These are phyloP conservation scores for Nomada lathburiana DNA, from an alignment of 2,888 invertebrate species.

Conservation along the genomic window DNA sequence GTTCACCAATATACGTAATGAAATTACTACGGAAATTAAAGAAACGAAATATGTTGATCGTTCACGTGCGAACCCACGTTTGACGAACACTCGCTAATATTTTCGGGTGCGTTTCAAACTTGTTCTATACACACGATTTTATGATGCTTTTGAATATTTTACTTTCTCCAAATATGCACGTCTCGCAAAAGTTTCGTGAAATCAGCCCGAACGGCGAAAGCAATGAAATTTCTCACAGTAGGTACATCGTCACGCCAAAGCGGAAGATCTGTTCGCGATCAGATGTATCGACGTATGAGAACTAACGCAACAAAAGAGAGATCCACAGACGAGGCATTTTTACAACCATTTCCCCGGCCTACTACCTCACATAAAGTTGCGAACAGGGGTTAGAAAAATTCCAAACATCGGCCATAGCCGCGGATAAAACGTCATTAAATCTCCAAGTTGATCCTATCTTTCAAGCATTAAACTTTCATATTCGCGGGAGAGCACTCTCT, in stretches of 20 bases:
- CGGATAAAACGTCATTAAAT: constrained; percentile 62
- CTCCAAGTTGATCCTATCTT: constrained; percentile 64
- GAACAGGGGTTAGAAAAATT: constrained; percentile 5
- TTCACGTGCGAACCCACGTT: not conserved
- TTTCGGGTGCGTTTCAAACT: constrained; percentile 13
- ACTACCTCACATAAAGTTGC: not conserved
- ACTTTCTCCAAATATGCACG: not conserved
- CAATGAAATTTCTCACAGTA: not conserved
- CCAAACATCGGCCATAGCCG: constrained; percentile 16
- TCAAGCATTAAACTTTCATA: constrained; percentile 65
- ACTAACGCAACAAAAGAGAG: not conserved
- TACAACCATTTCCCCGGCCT: not conserved
- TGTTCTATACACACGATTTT: no score
- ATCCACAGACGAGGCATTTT: not conserved
- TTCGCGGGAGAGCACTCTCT: constrained; percentile 47
- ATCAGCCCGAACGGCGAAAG: not conserved
- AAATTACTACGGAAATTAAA: constrained; percentile 2
- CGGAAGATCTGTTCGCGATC: constrained; percentile 6
- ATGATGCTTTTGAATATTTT: not conserved
- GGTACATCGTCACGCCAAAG: not conserved
- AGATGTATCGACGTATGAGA: constrained; percentile 1
- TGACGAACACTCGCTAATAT: constrained; percentile 1
- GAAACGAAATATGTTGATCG: not conserved
- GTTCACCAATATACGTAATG: constrained; percentile 19
- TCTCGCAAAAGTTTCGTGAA: not conserved